A percentile compares a stretch with the other conserved stretches of the same genome.
These are phyloP conservation scores for Etia nguti DNA, from an alignment of 2,113 vertebrate species.

Conservation along the genomic window DNA sequence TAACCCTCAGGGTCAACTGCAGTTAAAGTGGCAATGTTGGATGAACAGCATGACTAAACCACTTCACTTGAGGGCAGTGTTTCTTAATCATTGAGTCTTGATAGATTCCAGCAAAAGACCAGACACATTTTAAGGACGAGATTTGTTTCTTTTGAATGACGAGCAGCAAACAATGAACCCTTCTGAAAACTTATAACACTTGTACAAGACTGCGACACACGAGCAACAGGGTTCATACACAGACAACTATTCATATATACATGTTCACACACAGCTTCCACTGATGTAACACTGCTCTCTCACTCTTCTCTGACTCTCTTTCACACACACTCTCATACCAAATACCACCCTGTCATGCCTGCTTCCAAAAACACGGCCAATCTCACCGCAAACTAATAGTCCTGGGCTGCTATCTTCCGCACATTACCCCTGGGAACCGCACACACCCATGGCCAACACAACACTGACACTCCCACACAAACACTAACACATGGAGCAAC, in stretches of 20 bases:
- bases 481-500: background rate
- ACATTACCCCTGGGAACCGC: constrained; percentile 23
- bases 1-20: background rate
- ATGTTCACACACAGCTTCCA: background rate
- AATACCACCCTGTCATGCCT: constrained; percentile 42
- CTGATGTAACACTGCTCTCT: background rate
- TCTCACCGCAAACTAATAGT: constrained; percentile 52
- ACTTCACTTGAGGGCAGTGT: constrained; percentile 48
- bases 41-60: constrained; percentile 10
- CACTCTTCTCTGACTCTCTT: background rate
- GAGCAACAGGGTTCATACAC: background rate
- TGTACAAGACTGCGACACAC: background rate
- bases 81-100: constrained; percentile 25
- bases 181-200: background rate
- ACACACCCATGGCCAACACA: background rate
- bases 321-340: background rate
- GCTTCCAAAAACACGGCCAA: constrained; percentile 55
- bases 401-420: constrained; percentile 39
- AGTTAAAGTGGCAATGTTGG: constrained; percentile 8
- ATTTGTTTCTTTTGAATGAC: background rate
- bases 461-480: background rate
- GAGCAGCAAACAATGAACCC: background rate
- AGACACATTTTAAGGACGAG: background rate
- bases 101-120: background rate
- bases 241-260: background rate